phyloP scores from a whole-genome alignment of 2,113 vertebrate genomes.

The Elachura formosa region DNA sequence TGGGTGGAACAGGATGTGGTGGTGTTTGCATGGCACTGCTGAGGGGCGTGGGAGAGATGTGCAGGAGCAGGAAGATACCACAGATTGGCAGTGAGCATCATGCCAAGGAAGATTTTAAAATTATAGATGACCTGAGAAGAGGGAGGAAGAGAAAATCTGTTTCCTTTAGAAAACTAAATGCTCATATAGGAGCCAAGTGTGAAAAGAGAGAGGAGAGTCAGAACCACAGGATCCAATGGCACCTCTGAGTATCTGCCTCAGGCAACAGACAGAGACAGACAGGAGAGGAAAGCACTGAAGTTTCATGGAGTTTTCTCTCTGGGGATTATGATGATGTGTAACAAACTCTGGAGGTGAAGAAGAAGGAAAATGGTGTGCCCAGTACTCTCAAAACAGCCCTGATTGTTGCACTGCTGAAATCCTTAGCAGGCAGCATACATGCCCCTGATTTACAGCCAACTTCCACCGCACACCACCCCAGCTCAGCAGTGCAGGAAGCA shows the following conservation, averaged over 20 bases:
- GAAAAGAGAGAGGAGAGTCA: background rate
- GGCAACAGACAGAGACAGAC: background rate
- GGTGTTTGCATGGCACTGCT: background rate
- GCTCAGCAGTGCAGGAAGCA: background rate
- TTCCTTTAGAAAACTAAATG: background rate
- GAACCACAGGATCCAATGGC: background rate
- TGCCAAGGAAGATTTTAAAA: background rate
- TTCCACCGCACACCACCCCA: background rate
- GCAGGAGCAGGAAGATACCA: background rate
- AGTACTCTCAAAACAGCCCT: background rate
- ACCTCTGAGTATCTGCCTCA: background rate
- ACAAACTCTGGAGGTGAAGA: background rate
- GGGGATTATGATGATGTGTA: background rate
- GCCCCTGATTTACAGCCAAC: background rate
- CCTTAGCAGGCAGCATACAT: background rate
- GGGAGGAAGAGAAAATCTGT: background rate
- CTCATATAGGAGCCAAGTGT: background rate
- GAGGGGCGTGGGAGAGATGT: background rate
- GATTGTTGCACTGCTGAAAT: background rate
- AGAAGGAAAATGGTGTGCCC: background rate
- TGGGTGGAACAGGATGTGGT: background rate
- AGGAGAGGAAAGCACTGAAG: background rate
- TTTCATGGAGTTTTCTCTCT: background rate
- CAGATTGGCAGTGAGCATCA: background rate
- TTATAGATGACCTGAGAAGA: background rate